Percentiles rank a stretch among this genome's conserved stretches.
These are phyloP conservation scores for Drosophila bifasciata DNA, from an alignment of 1,140 invertebrate genomes.

Conservation along the genomic window DNA sequence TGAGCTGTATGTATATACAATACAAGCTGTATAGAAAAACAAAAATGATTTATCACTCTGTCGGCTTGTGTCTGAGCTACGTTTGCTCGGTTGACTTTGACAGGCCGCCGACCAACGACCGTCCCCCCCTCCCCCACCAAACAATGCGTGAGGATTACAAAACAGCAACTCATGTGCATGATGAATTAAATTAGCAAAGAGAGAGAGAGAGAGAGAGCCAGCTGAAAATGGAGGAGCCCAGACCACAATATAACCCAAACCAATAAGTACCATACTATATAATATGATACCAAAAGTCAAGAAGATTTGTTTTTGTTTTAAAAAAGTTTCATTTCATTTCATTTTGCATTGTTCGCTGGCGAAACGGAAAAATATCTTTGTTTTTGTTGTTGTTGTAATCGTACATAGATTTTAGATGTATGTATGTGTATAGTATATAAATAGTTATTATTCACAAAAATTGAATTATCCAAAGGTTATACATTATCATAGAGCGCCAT, in stretches of 20 bases:
- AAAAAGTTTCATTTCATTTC: conserved; percentile 78
- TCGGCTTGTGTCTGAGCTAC: conserved; percentile 44
- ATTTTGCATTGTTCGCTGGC: conserved; percentile 81
- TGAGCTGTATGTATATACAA: background rate
- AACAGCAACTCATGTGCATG: conserved; percentile 80
- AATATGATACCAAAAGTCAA: conserved; percentile 36
- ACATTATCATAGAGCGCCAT: conserved; percentile 50
- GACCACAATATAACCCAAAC: background rate
- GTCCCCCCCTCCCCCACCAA: conserved; percentile 4
- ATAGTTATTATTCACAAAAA: conserved; percentile 80
- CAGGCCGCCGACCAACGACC: conserved; percentile 38
- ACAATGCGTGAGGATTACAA: conserved; percentile 68
- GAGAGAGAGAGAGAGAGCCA: no score
- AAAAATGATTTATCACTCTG: conserved; percentile 78
- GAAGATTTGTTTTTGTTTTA: conserved; percentile 55
- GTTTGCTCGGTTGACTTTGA: conserved; percentile 74
- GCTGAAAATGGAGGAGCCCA: conserved; percentile 31
- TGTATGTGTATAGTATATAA: conserved; percentile 70
- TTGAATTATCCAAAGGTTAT: conserved; percentile 76
- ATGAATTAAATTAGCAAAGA: conserved; percentile 79
- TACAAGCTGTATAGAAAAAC: conserved; percentile 25
- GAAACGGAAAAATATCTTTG: conserved; percentile 81
- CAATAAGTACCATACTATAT: conserved; percentile 6
- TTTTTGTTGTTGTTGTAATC: conserved; percentile 55
- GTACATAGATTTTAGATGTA: conserved; percentile 62